Evolutionary conservation across 2,113 vertebrate species (phyloP), one percentile per base, ranked within the genome.

Genomic region (Myodes glareolus): DNA sequence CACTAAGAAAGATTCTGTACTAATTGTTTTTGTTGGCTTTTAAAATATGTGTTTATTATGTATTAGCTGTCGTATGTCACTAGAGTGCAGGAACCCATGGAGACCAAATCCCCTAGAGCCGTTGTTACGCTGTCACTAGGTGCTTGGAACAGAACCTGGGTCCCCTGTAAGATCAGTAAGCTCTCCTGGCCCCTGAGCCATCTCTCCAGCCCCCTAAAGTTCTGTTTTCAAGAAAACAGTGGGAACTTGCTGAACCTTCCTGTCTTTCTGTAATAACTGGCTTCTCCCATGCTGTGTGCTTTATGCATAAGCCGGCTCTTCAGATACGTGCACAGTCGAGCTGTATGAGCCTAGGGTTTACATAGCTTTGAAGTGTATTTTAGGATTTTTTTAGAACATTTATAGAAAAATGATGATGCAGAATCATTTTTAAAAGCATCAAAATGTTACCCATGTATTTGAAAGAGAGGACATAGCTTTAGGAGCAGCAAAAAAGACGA

Each of bases 301-400:
- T 1, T 5, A 13, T 36, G 7, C 61, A 39, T 52, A 36, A 58
- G 7, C 7, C 23, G 75, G 45, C 75, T 82, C 80, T 33, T 72
- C 17, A 63, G 29, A 50, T 47, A 67, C 23, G 29, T 65, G 36
- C 21, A 42, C 70, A 42, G 39, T 55, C 68, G 65, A 88, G 42
- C 13, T 80, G 7, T 12, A 0, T 58, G 21, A 65, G 55, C 11
- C 67, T 27, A 91, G 19, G 72, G 11, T 81, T 81, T 45, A 63
- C 27, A 45, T 73, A 73, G 55, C 82, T 55, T 95, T 94, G 52
- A 91, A 36, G 55, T 8, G 84, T n/a, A 96, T 47, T 94, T 88
- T 84, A 94, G 39, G 25, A 55, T 68, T 36, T 68, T 36, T 88
- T 88, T 72, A 42, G 27, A 77, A 94, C 8, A 92, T 31, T 91